Evolutionary conservation across 1,140 invertebrate species (phyloP).

Genomic region (Drosophila pseudoananassae): DNA sequence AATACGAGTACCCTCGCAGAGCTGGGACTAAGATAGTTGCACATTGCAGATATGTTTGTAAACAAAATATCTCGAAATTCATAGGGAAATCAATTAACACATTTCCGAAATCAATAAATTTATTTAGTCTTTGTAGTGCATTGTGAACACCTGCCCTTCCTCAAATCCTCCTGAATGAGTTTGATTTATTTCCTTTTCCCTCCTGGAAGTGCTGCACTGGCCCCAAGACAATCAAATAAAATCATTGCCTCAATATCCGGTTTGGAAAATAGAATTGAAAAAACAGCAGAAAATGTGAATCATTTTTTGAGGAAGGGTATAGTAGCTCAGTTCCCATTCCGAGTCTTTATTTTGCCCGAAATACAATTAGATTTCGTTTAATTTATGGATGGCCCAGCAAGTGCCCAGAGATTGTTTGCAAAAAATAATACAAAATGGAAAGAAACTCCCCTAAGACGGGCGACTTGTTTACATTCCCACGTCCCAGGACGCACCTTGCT

Average conservation of each 20-base stretch:
- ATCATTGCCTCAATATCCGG: conserved; percentile 79
- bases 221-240: conserved; percentile 68
- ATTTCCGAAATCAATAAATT: conserved; percentile 11
- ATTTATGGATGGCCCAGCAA: conserved; percentile 58
- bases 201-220: conserved; percentile 48
- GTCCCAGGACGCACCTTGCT: conserved; percentile 63
- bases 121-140: not conserved
- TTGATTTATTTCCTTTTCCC: conserved; percentile 41
- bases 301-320: conserved; percentile 40
- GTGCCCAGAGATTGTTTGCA: conserved; percentile 46
- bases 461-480: conserved; percentile 78
- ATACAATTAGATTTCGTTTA: conserved; percentile 80
- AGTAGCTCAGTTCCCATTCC: conserved; percentile 27
- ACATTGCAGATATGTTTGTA: not conserved
- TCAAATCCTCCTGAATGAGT: conserved; percentile 11
- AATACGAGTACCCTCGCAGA: conserved; percentile 32
- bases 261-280: conserved; percentile 6
- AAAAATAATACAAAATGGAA: conserved; percentile 39
- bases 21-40: not conserved
- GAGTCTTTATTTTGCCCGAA: conserved; percentile 46
- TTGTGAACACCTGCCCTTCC: conserved; percentile 28
- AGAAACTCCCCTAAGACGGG: conserved; percentile 42
- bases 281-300: conserved; percentile 35
- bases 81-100: not conserved
- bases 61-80: not conserved